Percentiles rank a stretch among this genome's conserved stretches.
phyloP scores from a whole-genome alignment of 1,140 invertebrate species.

The Drosophila sechellia region DNA sequence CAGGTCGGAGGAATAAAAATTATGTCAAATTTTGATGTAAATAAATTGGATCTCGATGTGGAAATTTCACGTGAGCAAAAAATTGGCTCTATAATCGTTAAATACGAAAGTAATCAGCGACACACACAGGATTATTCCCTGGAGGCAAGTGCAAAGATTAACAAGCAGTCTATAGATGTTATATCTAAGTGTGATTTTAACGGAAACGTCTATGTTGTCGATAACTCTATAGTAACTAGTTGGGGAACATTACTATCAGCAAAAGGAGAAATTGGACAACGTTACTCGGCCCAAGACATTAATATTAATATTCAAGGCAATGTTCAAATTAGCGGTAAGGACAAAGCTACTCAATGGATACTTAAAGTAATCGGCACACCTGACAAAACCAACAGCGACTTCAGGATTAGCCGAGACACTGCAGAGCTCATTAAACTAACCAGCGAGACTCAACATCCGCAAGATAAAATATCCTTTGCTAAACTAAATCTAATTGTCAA shows the following conservation, averaged over 20 bases:
- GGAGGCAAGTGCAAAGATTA: constrained; percentile 56
- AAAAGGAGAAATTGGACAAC: constrained; percentile 72
- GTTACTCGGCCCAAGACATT: constrained; percentile 59
- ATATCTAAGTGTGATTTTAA: constrained; percentile 55
- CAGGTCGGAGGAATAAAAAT: constrained; percentile 40
- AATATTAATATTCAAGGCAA: constrained; percentile 67
- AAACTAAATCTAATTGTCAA: constrained; percentile 86
- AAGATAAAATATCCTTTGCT: constrained; percentile 82
- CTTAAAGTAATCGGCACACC: constrained; percentile 69
- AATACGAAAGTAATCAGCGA: constrained; percentile 61
- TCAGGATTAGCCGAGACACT: constrained; percentile 49
- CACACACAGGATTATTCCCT: constrained; percentile 79
- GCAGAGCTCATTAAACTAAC: constrained; percentile 57
- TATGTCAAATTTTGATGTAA: constrained; percentile 27
- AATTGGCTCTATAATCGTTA: constrained; percentile 47
- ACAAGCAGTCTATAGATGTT: constrained; percentile 67
- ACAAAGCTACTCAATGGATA: constrained; percentile 62
- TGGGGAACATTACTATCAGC: constrained; percentile 64
- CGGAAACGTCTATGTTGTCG: constrained; percentile 58
- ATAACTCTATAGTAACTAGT: constrained; percentile 66
- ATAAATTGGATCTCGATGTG: constrained; percentile 56
- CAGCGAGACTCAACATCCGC: constrained; percentile 66
- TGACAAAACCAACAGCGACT: constrained; percentile 67
- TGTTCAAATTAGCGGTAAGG: constrained; percentile 54
- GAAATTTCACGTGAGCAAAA: constrained; percentile 56